Percentiles rank a stretch among this genome's conserved stretches.
Conservation (phyloP, 2,113 vertebrate genomes). For the Corvus hawaiiensis region DNA sequence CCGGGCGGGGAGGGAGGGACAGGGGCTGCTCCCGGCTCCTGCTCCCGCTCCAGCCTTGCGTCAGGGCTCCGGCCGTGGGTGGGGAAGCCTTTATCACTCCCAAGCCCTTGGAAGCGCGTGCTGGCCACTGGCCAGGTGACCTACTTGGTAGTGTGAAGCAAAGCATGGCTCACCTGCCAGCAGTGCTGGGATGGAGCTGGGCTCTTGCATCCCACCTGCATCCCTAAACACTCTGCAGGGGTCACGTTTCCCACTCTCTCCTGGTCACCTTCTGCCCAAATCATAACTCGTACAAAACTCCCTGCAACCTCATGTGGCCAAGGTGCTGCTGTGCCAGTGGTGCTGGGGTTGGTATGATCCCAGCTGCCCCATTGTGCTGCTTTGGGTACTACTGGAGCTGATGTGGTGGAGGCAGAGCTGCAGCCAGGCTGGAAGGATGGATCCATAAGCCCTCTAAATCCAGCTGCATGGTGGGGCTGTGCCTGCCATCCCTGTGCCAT, state of each 20-base stretch:
- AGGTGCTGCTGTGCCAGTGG: rapidly evolving
- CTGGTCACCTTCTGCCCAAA: background rate
- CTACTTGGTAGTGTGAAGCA: background rate
- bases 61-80: background rate
- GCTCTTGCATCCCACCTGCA: background rate
- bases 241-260: background rate
- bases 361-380: rapidly evolving
- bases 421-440: rapidly evolving
- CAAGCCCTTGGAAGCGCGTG: background rate
- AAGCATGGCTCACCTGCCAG: background rate
- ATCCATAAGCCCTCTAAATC: background rate
- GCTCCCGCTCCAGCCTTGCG: background rate
- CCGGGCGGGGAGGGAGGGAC: background rate
- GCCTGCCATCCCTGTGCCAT: rapidly evolving
- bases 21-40: background rate
- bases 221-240: background rate
- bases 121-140: background rate
- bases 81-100: background rate
- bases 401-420: background rate
- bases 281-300: background rate
- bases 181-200: rapidly evolving
- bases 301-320: rapidly evolving
- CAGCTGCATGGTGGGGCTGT: rapidly evolving
- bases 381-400: background rate
- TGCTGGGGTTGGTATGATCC: background rate